Conservation (phyloP, 2,797 vertebrate genomes). For the Trichosurus vulpecula region DNA sequence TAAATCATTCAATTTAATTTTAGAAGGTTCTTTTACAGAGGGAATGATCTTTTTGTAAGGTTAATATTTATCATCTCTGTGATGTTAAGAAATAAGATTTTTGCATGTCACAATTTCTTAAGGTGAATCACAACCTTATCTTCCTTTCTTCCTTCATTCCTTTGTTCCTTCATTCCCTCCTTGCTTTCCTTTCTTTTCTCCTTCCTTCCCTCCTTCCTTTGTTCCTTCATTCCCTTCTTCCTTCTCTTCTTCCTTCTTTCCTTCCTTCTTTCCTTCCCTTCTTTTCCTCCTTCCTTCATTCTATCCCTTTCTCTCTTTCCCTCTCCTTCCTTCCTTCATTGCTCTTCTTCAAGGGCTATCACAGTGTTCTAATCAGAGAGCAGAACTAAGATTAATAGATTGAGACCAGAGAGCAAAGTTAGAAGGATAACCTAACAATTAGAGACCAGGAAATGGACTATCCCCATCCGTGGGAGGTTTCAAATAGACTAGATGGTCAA, state of each 20-base stretch:
- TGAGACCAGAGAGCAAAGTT: no score
- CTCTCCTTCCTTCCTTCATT: no score
- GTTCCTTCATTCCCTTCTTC: no score
- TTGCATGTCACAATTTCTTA: constrained; percentile 28
- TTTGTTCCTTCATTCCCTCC: neutral
- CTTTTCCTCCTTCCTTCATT: no score
- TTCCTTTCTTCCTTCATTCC: neutral
- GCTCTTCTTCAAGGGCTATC: neutral
- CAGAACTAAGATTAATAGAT: no score
- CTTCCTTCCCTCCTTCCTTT: no score
- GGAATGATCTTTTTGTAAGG: constrained; percentile 35
- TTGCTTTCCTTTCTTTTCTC: no score
- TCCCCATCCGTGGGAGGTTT: fast-evolving
- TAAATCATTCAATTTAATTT: constrained; percentile 66
- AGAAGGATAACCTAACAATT: neutral
- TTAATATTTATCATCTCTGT: constrained; percentile 15
- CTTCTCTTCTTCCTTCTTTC: no score
- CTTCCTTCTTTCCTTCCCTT: no score
- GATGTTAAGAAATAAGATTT: constrained; percentile 33
- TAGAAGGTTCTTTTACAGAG: constrained; percentile 21
- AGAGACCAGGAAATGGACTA: neutral
- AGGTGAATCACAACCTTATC: neutral
- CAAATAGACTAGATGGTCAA: no score
- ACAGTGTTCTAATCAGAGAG: no score
- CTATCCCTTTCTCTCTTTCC: no score